A percentile compares a stretch with the other conserved stretches of the same genome.
Conservation (phyloP, 2,888 invertebrate genomes). For the Mimumesa dahlbomi region DNA sequence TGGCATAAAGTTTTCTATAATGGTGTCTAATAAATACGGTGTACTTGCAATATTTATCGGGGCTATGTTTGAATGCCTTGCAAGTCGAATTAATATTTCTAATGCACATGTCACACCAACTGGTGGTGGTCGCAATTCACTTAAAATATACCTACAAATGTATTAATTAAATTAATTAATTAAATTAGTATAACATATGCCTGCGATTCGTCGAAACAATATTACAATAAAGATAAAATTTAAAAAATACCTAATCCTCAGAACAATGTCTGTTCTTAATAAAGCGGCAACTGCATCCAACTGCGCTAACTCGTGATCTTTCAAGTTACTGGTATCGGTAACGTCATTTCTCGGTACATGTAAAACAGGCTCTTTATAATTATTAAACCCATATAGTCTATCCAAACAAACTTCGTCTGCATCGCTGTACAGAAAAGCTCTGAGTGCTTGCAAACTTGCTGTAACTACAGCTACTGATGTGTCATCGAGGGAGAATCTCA, state of each 20-base stretch:
- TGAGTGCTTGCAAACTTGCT: conserved; percentile 88
- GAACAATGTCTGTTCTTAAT: conserved; percentile 88
- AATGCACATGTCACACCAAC: conserved; percentile 88
- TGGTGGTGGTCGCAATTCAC: conserved; percentile 85
- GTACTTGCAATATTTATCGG: conserved; percentile 84
- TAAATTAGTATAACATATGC: background rate
- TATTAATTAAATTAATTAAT: conserved; percentile 7
- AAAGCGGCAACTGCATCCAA: conserved; percentile 89
- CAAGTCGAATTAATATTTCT: conserved; percentile 89
- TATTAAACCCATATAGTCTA: conserved; percentile 83
- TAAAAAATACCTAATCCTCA: conserved; percentile 83
- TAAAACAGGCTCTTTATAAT: conserved; percentile 76
- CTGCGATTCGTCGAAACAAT: background rate
- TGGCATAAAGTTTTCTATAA: conserved; percentile 84
- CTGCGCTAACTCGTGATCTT: conserved; percentile 93
- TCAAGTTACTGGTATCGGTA: conserved; percentile 85
- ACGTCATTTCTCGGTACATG: conserved; percentile 74
- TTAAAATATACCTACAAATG: conserved; percentile 86
- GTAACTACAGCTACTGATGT: conserved; percentile 87
- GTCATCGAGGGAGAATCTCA: conserved; percentile 94
- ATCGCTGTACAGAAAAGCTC: conserved; percentile 88
- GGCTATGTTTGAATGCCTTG: conserved; percentile 88
- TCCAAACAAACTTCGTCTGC: conserved; percentile 90
- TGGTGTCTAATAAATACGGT: conserved; percentile 84
- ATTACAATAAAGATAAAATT: conserved; percentile 5